Evolutionary conservation across 2,797 vertebrate species (phyloP), one percentile per base, ranked within the genome.

Genomic region (Toxotes lorentzi): DNA sequence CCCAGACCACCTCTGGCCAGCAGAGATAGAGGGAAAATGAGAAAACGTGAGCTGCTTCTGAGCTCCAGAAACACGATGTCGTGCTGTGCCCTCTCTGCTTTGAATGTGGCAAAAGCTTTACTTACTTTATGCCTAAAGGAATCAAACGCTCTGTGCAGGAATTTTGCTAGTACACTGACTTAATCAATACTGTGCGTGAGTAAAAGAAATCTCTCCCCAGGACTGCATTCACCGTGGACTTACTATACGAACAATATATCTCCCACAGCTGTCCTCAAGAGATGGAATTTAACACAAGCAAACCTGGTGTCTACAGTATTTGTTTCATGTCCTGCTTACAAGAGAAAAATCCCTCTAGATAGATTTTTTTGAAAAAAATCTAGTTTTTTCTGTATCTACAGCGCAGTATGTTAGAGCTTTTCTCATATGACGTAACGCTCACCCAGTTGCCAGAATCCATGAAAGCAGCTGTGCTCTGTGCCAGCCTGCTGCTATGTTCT

Each of bases 111-210:
- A 40, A 57, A 79, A 79, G 48, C 51, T 64, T 73, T 32, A 56
- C 72, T 70, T 70, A n/a, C 68, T 84, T 62, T 7, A 65, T 66
- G 56, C 38, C 72, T 64, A 73, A 4, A 76, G 76, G 76, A 38
- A 74, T 56, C 13, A 38, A 35, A 57, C 62, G 71, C 76, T 84
- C 83, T 72, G 21, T 51, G 65, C 58, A 77, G 63, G 73, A 73
- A 35, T 62, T 72, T 65, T 71, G 13, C 67, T 34, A 19, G 11
- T 72, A 45, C 23, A 50, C 43, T 45, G 30, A 70, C 17, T 60
- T 65, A 82, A 86, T 91, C 81, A 86, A 79, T 81, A 84, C 51
- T 50, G n/a, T 34, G 45, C 73, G 57, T 43, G 57, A 65, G 63
- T 51, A 58, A 68, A 57, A 77, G 21, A 74, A 60, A 64, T 56